phyloP scores from a whole-genome alignment of 2,797 vertebrate species.

The Sebastes variabilis region DNA sequence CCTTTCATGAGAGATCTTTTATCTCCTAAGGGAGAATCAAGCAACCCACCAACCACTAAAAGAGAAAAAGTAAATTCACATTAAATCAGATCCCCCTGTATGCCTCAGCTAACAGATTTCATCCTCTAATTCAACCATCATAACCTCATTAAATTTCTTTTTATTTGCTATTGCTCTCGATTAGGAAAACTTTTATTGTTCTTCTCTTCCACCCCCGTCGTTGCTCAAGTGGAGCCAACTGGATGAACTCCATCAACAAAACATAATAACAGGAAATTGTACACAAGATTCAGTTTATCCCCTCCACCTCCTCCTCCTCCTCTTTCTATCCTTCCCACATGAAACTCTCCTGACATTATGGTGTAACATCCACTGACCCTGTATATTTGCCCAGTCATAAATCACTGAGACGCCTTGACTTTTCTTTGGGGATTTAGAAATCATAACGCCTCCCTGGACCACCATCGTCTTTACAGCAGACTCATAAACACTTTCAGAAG shows the following conservation, averaged over 20 bases:
- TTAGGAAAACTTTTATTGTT: conserved; percentile 41
- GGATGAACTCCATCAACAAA: conserved; percentile 59
- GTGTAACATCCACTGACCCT: conserved; percentile 25
- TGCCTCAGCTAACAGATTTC: conserved; percentile 60
- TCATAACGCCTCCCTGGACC: conserved; percentile 28
- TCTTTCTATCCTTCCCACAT: conserved; percentile 3
- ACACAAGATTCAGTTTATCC: conserved; percentile 23
- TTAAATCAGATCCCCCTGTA: conserved; percentile 68
- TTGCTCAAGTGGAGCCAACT: conserved; percentile 51
- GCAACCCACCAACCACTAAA: conserved; percentile 8
- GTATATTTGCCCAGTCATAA: conserved; percentile 20
- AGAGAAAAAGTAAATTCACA: conserved; percentile 35
- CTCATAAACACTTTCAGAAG: conserved; percentile 30
- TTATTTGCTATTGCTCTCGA: conserved; percentile 59
- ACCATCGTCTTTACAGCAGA: conserved; percentile 22
- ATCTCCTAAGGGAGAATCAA: conserved; percentile 55
- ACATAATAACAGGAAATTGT: conserved; percentile 46
- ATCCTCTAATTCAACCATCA: conserved; percentile 72
- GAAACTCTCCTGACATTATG: conserved; percentile 1
- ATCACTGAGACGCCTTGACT: conserved; percentile 46
- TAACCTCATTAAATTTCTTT: conserved; percentile 72
- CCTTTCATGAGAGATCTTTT: conserved; percentile 56
- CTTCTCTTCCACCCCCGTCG: not conserved
- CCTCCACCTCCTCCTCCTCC: not conserved
- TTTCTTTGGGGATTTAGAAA: conserved; percentile 44